A percentile compares a stretch with the other conserved stretches of the same genome.
phyloP scores from a whole-genome alignment of 37 sponge, comb jelly and placozoan species.

The Axinella damicornis region DNA sequence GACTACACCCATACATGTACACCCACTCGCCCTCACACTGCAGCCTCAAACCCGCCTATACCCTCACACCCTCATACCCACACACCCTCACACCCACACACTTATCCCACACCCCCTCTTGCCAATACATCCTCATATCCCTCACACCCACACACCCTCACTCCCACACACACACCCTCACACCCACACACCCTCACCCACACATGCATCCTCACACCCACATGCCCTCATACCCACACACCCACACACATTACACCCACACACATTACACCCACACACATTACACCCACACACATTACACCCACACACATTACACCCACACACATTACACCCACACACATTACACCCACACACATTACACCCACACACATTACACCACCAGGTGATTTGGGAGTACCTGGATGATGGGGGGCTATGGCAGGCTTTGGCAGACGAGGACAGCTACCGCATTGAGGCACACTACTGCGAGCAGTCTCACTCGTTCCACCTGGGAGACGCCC shows the following conservation, averaged over 20 bases:
- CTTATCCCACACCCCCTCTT: neutral
- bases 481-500: constrained; percentile 54
- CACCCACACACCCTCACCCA: neutral
- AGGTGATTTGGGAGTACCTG: constrained; percentile 85
- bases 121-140: no score
- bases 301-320: no score
- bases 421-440: constrained; percentile 45
- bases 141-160: no score
- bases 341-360: no score
- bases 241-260: neutral
- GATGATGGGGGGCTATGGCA: constrained; percentile 81
- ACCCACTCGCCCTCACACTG: neutral
- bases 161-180: constrained; percentile 1
- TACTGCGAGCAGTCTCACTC: constrained; percentile 33
- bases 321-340: no score
- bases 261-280: no score
- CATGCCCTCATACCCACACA: no score
- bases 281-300: no score
- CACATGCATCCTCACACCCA: no score
- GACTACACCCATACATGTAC: no score
- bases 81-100: constrained; percentile 2
- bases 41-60: no score
- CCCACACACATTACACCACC: no score
- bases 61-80: neutral
- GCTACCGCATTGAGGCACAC: constrained; percentile 56